phyloP scores from a whole-genome alignment of 2,113 vertebrate genomes.

The Chaetodon trifascialis region DNA sequence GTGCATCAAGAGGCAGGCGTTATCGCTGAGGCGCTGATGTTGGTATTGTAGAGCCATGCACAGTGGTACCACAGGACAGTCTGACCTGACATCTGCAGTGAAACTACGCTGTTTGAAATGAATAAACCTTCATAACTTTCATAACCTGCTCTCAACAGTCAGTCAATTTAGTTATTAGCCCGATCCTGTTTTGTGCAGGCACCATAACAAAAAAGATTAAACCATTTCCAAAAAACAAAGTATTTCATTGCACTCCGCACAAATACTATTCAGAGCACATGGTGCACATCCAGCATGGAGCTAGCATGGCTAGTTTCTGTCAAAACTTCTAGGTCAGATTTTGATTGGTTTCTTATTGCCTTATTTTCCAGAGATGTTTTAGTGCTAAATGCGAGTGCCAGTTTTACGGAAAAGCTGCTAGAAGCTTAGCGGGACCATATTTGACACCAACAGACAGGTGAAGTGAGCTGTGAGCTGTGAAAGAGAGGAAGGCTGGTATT shows the following conservation, averaged over 20 bases:
- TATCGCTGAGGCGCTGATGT: not conserved
- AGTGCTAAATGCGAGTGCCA: not conserved
- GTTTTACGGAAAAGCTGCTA: not conserved
- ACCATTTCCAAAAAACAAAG: not conserved
- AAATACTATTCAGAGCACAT: not conserved
- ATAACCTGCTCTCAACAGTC: not conserved
- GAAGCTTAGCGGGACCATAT: not conserved
- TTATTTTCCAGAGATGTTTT: not conserved
- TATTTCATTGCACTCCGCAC: not conserved
- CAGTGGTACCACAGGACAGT: too few relatives aligned
- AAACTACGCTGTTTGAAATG: not conserved
- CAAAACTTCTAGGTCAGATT: not conserved
- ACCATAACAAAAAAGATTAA: not conserved
- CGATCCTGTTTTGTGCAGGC: not conserved
- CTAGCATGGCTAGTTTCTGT: too few relatives aligned
- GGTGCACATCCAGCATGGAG: too few relatives aligned
- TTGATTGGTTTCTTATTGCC: not conserved
- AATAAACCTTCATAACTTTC: not conserved
- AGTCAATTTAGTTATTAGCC: not conserved
- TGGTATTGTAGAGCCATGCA: not conserved
- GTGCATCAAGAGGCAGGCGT: not conserved
- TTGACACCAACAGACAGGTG: constrained; percentile 7
- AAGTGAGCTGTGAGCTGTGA: not conserved
- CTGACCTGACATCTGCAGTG: not conserved
- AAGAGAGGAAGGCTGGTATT: not conserved